Base-by-base conservation (phyloP, 53 echinoderm and acorn worm genomes). In the Henricia sp. region DNA sequence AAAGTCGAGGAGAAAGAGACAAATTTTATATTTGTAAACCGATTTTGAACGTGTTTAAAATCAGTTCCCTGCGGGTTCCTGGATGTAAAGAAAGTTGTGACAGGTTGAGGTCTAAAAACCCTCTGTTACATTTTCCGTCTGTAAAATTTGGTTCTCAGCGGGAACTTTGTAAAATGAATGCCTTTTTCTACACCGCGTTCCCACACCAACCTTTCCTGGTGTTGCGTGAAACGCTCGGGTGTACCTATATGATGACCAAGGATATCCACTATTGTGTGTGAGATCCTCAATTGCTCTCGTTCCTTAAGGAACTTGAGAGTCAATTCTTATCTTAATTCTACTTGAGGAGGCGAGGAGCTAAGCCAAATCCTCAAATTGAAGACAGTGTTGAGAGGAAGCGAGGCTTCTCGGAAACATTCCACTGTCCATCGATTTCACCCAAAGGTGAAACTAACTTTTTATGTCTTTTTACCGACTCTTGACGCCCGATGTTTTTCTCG, bases 381-480 rank as follows among this genome's bases (percentile, higher is more conserved):
- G 80, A 64, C 80, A 80, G 80, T 80, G 80, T 65, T 33, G 80
- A 80, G 46, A 64, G 37, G 80, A 64, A 80, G 80, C 80, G 27
- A 48, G n/a, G 80, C 80, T 80, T 64, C 80, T 21, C 63, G 63
- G 16, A 80, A 80, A 80, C 80, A 80, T 80, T 80, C 80, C 80
- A 50, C 80, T 80, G 80, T 80, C 77, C n/a, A n/a, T 50, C 80
- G 32, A 46, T 37, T 46, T 21, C 46, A 62, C 26, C 26, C 28
- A 80, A 44, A 59, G 42, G 50, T 48, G 35, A 64, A 34, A 44
- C 50, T 80, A 48, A 63, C 33, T 80, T 50, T 3, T 34, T 8
- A 46, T 80, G 80, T 20, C 80, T 80, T 80, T 80, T 42, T 63
- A 21, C 44, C 10, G 50, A 41, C 63, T 42, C 64, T 80, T 80